Base-by-base conservation (phyloP, 30 jellyfish, hydroid and myxozoan genomes). In the Aurelia aurita complex sp. Pacific region DNA sequence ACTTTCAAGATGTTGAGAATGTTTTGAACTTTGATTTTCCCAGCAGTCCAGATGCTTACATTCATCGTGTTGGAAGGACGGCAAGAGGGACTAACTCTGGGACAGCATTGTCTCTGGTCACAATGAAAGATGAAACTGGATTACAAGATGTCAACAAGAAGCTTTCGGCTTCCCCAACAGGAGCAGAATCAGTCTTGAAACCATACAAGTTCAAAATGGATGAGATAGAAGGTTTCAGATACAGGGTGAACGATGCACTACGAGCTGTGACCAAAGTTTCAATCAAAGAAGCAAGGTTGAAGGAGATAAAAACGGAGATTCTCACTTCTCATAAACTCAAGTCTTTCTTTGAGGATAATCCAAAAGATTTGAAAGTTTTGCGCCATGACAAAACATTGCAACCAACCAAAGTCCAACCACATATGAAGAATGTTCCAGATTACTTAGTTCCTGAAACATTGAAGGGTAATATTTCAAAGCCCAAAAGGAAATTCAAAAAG, bases 1-100 rank as follows among this genome's bases (percentile, higher is more conserved):
- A 95, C 68, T 95, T 95, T 86, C 97, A 90, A 77, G 95, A 86
- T 86, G 99, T 95, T 34, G 99, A 95, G 15, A 95, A 95, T 95
- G 97, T 95, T 6, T 64, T 95, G 60, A 95, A 95, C 77, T 95
- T 95, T 82, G 99, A 95, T 69, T 95, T 95, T 77, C 99, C 99
- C 17, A 52, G 61, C 17, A 85, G 82, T 75, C 81, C 92, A 29
- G 98, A 90, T 23, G 73, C 96, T 36, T 95, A 95, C 65, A 82
- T 91, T 53, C 99, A 95, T 79, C 75, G 99, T 13, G 98, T 90
- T 73, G 99, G 99, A 14, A 62, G 99, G 62, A 95, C 99, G 17
- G 99, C 99, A n/a, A 94, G 99, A 34, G 99, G 90, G 10, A 65
- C n/a, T 81, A 91, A 81, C 67, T 17, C 91, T 53, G 99, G 99